phyloP scores from a whole-genome alignment of 2,797 vertebrate genomes.

The Xenopus petersii region DNA sequence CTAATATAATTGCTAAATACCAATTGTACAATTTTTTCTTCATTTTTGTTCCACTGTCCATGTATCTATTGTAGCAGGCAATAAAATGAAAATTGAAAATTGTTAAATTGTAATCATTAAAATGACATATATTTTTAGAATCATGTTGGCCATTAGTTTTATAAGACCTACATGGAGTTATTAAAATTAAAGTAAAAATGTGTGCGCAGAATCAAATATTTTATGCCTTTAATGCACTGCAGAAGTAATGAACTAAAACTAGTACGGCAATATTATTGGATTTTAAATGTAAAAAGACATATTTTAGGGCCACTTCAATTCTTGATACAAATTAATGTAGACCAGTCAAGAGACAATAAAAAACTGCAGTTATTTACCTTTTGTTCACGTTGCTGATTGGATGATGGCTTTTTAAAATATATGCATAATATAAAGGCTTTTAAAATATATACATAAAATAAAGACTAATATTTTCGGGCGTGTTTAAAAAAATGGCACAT shows the following conservation, averaged over 20 bases:
- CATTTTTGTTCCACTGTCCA: constrained; percentile 20
- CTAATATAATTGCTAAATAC: neutral
- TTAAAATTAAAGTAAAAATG: constrained; percentile 36
- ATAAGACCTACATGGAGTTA: constrained; percentile 38
- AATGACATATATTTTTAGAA: constrained; percentile 45
- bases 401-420: too few species aligned
- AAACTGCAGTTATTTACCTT: too few species aligned
- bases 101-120: constrained; percentile 39
- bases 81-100: constrained; percentile 41
- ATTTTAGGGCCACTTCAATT: too few species aligned
- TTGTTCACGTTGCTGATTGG: too few species aligned
- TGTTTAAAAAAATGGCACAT: too few species aligned
- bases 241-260: constrained; percentile 39
- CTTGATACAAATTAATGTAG: too few species aligned
- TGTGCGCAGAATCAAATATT: constrained; percentile 30
- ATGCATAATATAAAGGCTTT: too few species aligned
- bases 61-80: constrained; percentile 20
- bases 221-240: constrained; percentile 42
- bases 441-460: too few species aligned
- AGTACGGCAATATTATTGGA: constrained; percentile 16
- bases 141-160: constrained; percentile 37
- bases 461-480: too few species aligned
- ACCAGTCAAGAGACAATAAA: too few species aligned
- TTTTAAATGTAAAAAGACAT: constrained; percentile 1
- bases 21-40: constrained; percentile 14